A percentile compares a stretch with the other conserved stretches of the same genome.
Evolutionary conservation across 2,113 vertebrate genomes (phyloP).

Genomic region (Atractosteus spatula): DNA sequence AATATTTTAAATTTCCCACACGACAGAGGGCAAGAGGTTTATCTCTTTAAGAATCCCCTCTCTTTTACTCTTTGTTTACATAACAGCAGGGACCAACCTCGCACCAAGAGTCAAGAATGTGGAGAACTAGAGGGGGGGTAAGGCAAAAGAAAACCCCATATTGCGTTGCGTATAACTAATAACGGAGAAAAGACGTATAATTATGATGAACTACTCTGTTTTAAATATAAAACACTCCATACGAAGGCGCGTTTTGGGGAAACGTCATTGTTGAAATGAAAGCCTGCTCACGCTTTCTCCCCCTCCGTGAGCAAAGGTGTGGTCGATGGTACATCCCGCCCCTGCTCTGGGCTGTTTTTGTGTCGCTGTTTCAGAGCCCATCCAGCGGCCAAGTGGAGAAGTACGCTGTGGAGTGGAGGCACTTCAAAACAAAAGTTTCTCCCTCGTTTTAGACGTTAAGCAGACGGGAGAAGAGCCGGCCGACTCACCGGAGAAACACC

Average conservation of each 20-base stretch:
- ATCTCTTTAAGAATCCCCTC: slow-evolving; percentile 60
- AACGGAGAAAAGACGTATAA: no score
- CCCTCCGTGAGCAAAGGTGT: slow-evolving; percentile 49
- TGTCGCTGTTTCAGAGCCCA: slow-evolving; percentile 53
- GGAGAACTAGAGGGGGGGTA: background rate
- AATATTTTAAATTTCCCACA: background rate
- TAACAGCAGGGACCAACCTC: slow-evolving; percentile 58
- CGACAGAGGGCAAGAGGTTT: slow-evolving; percentile 24
- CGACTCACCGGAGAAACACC: background rate
- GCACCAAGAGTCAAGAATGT: slow-evolving; percentile 21
- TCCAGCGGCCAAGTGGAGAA: slow-evolving; percentile 55
- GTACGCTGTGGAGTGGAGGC: slow-evolving; percentile 31
- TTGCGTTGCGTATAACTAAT: no score
- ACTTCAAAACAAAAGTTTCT: slow-evolving; percentile 43
- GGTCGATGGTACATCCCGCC: slow-evolving; percentile 60
- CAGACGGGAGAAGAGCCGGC: background rate
- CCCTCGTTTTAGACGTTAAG: slow-evolving; percentile 22
- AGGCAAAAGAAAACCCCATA: no score
- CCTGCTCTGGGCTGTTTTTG: slow-evolving; percentile 62
- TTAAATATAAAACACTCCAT: no score
- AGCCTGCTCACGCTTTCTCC: slow-evolving; percentile 15
- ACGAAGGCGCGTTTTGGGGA: no score
- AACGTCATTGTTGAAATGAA: no score
- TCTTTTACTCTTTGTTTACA: slow-evolving; percentile 75
- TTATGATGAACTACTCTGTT: no score